Evolutionary conservation across 2,888 invertebrate genomes (phyloP), one percentile per base, ranked within the genome.

Genomic region (Diplolepis rosae): DNA sequence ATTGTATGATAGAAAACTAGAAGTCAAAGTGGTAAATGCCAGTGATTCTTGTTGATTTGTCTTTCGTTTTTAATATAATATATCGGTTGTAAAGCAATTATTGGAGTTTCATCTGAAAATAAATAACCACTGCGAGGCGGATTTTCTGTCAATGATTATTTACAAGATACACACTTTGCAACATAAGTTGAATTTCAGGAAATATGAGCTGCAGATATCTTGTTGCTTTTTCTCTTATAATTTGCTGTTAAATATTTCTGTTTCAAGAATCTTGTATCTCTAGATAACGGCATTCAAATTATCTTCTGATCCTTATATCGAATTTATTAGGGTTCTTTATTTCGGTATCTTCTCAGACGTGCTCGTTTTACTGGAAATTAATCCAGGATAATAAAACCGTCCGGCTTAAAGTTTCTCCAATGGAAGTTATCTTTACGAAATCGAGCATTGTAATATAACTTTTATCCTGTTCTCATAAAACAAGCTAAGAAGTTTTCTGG

Each of bases 401-500:
- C 5, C 32, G 11, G 35, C 1, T 1, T n/a, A 56, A 35, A 35
- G 24, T 56, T 35, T 35, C 22, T 24, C 4, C 32, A 22, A 22
- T 13, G 35, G 35, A 54, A 56, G 56, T 56, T 35, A 30, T 22
- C 24, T 6, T 24, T 6, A 4, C 0, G 22, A 32, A 6, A 61
- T 61, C n/a, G 39, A 32, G 39, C n/a, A 35, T 22, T 56, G 22
- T 56, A 56, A 32, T 56, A 35, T 35, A 56, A 56, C 35, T 56
- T 56, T 56, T 56, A 56, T 61, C 61, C 35, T 24, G 9, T 61
- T 61, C 24, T 24, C 61, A 61, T 61, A 39, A 61, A 61, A 61
- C 39, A 61, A 39, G 35, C 39, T 42, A 42, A 61, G 24, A 61
- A 61, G 61, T 61, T 61, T 61, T 6, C 61, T 61, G 39, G 61